Evolutionary conservation across 1,140 invertebrate genomes (phyloP), one percentile per base, ranked within the genome.

Genomic region (Plectrocnemia conspersa): DNA sequence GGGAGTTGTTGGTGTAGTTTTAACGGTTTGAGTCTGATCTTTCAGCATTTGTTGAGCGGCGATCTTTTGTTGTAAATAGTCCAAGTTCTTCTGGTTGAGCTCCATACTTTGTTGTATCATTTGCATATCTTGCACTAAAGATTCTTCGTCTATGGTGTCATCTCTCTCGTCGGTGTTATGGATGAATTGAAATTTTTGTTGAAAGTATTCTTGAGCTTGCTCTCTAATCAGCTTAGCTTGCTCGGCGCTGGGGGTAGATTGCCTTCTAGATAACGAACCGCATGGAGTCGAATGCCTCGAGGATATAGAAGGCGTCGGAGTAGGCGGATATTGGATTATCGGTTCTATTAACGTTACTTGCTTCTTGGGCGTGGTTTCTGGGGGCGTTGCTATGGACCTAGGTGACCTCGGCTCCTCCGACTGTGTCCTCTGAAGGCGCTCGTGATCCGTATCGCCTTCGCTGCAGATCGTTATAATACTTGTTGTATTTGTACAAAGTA

Each of bases 391-490:
- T 40, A 78, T 68, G 23, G 84, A 76, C 60, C 81, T 80, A 7
- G 84, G 84, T 11, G 84, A 87, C 65, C 82, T 76, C 15, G 83
- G 85, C 7, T 89, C 87, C 71, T 91, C 87, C 33, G 87, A 89
- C 67, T 89, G 86, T 3, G 88, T 89, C 62, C 88, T 78, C 61
- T 88, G 84, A 25, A 89, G 73, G 58, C 84, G 81, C 62, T 89
- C 87, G 64, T 91, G 88, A 22, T 85, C n/a, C n/a, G n/a, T n/a
- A n/a, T n/a, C 82, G 21, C 69, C 64, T 22, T 64, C 59, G 29
- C 73, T 71, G 53, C 19, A 29, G n/a, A n/a, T n/a, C n/a, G n/a
- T n/a, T n/a, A n/a, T n/a, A n/a, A n/a, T n/a, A n/a, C n/a, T n/a
- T n/a, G n/a, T n/a, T n/a, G n/a, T n/a, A n/a, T n/a, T n/a, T n/a